Evolutionary conservation across 2,888 invertebrate species (phyloP), one percentile per base, ranked within the genome.

Genomic region (Ceriagrion tenellum): DNA sequence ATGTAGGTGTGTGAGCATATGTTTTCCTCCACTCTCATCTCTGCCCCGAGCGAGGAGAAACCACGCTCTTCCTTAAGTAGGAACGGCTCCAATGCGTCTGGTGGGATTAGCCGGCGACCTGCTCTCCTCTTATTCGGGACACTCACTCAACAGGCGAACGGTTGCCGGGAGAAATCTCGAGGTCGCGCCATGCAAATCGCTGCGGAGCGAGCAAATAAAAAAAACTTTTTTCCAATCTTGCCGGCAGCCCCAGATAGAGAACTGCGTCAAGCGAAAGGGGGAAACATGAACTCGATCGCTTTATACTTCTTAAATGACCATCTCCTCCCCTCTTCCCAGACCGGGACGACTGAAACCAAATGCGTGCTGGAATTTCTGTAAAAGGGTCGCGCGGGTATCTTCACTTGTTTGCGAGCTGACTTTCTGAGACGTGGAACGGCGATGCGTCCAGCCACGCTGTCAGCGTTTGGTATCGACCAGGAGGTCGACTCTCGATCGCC

Each of bases 111-210:
- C 47, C 20, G 59, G 81, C 35, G 35, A 81, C 81, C 81, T 81
- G 81, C 81, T 35, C 81, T 81, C 30, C 81, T 13, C 81, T 59
- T 74, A 81, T 35, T 81, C 81, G 81, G 81, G 81, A 13, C 81
- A 35, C 30, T 69, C 47, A 47, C 47, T 26, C 30, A 20, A 20
- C 16, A 59, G 59, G 35, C 81, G 81, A 35, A 12, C 30, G 35
- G 81, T 35, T 30, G 35, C 30, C 30, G 81, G 35, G 81, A 81
- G 81, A 81, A 81, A 81, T 81, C 81, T 81, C 81, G 81, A 81
- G 81, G 81, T 81, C 81, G 35, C 30, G 81, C 81, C 26, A 81
- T 81, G 81, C 81, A 81, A 81, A 81, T 81, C 81, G 35, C 81
- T 35, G 18, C 35, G 13, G 13, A 13, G 26, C 26, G 35, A 81